Conservation (phyloP, 2,888 invertebrate species). For the Adelognathus sp. region DNA sequence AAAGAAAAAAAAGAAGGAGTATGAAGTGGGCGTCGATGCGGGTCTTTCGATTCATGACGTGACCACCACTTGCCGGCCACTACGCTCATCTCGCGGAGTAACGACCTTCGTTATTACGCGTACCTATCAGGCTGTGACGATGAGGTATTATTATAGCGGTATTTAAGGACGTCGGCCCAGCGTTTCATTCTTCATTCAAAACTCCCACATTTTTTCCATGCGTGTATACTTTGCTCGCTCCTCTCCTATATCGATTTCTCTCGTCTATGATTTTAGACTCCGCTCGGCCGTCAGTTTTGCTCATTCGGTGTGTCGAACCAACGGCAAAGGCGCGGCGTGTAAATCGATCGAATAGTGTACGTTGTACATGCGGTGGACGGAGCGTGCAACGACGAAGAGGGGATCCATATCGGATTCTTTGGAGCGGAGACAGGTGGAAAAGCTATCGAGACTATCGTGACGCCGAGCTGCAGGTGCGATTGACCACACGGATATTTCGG, state of each 20-base stretch:
- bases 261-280: not conserved
- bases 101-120: conserved; percentile 63
- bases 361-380: not conserved
- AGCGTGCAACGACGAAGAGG: conserved; percentile 2
- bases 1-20: not conserved
- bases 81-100: conserved; percentile 42
- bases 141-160: conserved; percentile 46
- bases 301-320: not conserved
- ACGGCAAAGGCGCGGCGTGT: conserved; percentile 15
- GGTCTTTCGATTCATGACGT: conserved; percentile 32
- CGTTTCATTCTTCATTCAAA: conserved; percentile 1
- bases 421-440: conserved; percentile 44
- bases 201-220: not conserved
- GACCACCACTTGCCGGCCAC: conserved; percentile 15
- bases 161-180: conserved; percentile 61
- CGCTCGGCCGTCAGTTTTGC: not conserved
- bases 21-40: not conserved
- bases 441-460: not conserved
- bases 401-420: conserved; percentile 13
- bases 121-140: conserved; percentile 65
- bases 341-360: conserved; percentile 37
- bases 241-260: conserved; percentile 1
- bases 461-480: conserved; percentile 38
- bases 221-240: not conserved
- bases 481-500: not conserved